These are phyloP conservation scores for Trissolcus brochymenae DNA, from an alignment of 2,888 invertebrate species.

Conservation along the genomic window DNA sequence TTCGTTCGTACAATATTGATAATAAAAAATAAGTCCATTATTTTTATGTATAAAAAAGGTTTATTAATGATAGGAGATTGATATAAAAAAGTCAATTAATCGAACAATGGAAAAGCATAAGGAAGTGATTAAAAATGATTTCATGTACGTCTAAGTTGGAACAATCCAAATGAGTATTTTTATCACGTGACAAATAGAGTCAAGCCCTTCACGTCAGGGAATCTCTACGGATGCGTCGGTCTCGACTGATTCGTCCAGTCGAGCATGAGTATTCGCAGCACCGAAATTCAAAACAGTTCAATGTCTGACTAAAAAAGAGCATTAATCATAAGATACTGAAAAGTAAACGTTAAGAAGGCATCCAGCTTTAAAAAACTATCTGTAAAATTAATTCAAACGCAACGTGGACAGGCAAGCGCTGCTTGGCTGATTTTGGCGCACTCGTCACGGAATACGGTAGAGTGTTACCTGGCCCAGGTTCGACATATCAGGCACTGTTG, in stretches of 20 bases:
- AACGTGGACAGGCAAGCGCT: constrained; percentile 63
- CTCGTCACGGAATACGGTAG: constrained; percentile 74
- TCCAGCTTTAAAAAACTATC: constrained; percentile 57
- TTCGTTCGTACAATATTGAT: background rate
- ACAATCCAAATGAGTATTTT: constrained; percentile 55
- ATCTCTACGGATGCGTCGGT: too few species aligned
- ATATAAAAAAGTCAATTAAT: constrained; percentile 49
- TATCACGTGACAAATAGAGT: background rate
- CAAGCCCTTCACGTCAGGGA: too few species aligned
- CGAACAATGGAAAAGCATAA: constrained; percentile 48
- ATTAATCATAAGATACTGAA: constrained; percentile 60
- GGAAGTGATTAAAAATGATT: constrained; percentile 49
- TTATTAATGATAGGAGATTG: constrained; percentile 53
- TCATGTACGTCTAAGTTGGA: constrained; percentile 42
- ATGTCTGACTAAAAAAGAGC: constrained; percentile 62
- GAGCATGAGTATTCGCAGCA: constrained; percentile 33
- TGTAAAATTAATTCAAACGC: constrained; percentile 63
- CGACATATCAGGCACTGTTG: constrained; percentile 72
- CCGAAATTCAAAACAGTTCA: constrained; percentile 33
- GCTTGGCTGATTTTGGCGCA: constrained; percentile 65
- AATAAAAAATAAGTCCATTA: constrained; percentile 12
- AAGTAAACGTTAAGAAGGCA: constrained; percentile 63
- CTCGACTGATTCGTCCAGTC: too few species aligned
- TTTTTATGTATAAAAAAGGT: constrained; percentile 47
- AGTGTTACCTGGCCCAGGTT: constrained; percentile 76